Base-by-base conservation (phyloP, 2,888 invertebrate genomes). In the Coenonympha arcania region DNA sequence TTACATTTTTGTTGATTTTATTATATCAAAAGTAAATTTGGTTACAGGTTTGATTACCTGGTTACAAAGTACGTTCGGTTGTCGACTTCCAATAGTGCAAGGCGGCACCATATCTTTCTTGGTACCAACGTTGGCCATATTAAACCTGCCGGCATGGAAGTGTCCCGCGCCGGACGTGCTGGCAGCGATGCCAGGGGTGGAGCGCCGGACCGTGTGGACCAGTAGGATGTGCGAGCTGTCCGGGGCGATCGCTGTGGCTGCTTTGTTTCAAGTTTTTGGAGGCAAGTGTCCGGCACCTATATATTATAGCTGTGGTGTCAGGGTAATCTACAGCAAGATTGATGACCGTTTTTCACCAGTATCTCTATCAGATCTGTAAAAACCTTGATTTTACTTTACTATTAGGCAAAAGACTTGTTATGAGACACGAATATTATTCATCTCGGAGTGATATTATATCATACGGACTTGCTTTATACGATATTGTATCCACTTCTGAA, bases 31-130 rank as follows among this genome's bases (percentile, higher is more conserved):
- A 13, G 5, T 11, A n/a, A 13, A 2, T 6, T 19, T 4, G 2
- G 36, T 42, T 43, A 1, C 43, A 87, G 91, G 93, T n/a, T 76
- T 94, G 2, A 90, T 93, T 30, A 94, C 94, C 0, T 89, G 91
- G 69, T 66, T 93, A 6, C 94, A 94, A 72, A 82, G 89, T 0
- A 92, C 92, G 0, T 88, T 93, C 71, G 94, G 94, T 2, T 92
- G 93, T 62, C 90, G 93, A 0, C 73, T 93, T 55, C 93, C 93
- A 2, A 89, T 93, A 48, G 92, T 93, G 0, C 93, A 93, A 86
- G 94, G 90, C 8, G 93, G 93, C 2, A 93, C 93, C 0, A 93
- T 94, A 64, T 92, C 93, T 0, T 94, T 94, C 77, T 76, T 94
- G 46, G 91, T 93, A 3, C 93, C 94, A 0, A 93, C 93, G 0